Conservation (phyloP, 2,888 invertebrate genomes). For the Liposcelis brunnea region DNA sequence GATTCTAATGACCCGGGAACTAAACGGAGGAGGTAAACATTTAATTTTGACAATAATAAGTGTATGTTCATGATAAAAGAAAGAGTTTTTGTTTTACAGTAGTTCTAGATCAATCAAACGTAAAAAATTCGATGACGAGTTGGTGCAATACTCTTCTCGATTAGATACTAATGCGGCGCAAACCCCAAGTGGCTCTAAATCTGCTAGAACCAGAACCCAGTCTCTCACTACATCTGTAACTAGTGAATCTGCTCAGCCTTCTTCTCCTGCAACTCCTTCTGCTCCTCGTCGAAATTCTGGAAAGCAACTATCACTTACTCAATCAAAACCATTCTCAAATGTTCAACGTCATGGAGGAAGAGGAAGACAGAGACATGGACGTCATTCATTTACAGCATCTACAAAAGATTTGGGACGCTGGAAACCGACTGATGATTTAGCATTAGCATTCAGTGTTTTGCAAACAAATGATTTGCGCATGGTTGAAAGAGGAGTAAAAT, state of each 20-base stretch:
- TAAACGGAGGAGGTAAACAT: too few relatives aligned
- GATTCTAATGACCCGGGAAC: too few relatives aligned
- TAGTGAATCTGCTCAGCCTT: conserved; percentile 18
- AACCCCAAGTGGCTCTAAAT: conserved; percentile 14
- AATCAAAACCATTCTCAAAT: conserved; percentile 23
- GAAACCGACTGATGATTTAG: conserved; percentile 95
- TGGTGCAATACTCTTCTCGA: conserved; percentile 51
- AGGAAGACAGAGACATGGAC: conserved; percentile 39
- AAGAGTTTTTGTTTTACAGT: conserved; percentile 31
- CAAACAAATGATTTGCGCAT: conserved; percentile 46
- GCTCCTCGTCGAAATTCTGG: conserved; percentile 25
- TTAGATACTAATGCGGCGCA: conserved; percentile 6
- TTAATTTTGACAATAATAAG: too few relatives aligned
- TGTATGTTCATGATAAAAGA: too few relatives aligned
- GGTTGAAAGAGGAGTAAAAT: conserved; percentile 82
- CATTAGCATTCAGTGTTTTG: conserved; percentile 81
- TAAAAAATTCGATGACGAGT: conserved; percentile 90
- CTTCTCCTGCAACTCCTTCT: conserved; percentile 21
- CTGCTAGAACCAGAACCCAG: conserved; percentile 26
- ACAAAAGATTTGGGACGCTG: conserved; percentile 81
- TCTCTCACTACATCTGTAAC: conserved; percentile 22
- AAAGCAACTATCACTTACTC: conserved; percentile 28
- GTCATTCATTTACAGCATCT: conserved; percentile 48
- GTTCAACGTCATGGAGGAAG: conserved; percentile 19
- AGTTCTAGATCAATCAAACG: conserved; percentile 90